These are phyloP conservation scores for Bovichtus variegatus DNA, from an alignment of 2,797 vertebrate genomes.

Conservation along the genomic window DNA sequence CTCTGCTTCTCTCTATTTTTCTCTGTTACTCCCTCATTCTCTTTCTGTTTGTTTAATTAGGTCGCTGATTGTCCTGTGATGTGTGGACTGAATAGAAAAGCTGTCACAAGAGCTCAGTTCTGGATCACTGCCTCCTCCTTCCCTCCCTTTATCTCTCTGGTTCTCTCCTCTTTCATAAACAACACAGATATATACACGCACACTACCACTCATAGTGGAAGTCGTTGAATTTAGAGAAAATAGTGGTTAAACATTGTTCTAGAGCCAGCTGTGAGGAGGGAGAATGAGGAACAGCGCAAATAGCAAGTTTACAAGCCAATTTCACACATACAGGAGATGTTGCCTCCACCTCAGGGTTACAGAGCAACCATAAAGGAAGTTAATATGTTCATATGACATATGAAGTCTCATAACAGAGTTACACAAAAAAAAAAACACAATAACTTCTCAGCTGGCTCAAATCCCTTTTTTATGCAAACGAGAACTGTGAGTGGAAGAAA, in stretches of 20 bases:
- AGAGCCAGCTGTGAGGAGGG: background rate
- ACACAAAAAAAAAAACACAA: background rate
- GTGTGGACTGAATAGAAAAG: conserved; percentile 67
- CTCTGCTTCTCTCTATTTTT: conserved; percentile 9
- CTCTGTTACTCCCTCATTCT: conserved; percentile 16
- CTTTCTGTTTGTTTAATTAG: conserved; percentile 74
- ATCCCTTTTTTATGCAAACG: conserved; percentile 14
- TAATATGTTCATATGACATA: no score
- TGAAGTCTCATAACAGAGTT: conserved; percentile 23
- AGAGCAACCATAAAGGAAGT: conserved; percentile 25
- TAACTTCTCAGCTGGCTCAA: background rate
- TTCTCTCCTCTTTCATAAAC: conserved; percentile 38
- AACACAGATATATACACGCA: conserved; percentile 24
- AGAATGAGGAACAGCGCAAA: background rate
- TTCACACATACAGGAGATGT: conserved; percentile 22
- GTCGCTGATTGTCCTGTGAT: conserved; percentile 72
- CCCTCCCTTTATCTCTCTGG: conserved; percentile 15
- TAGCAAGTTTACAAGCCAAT: background rate
- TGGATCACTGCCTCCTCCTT: conserved; percentile 70
- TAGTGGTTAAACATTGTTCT: background rate
- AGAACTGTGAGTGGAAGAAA: conserved; percentile 29
- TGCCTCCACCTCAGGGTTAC: background rate
- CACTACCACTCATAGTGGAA: conserved; percentile 17
- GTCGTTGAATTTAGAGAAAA: conserved; percentile 6
- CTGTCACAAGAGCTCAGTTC: conserved; percentile 76